Percentiles rank a stretch among this genome's conserved stretches.
Conservation (phyloP, 1,140 invertebrate species). For the Steinernema khuongi region DNA sequence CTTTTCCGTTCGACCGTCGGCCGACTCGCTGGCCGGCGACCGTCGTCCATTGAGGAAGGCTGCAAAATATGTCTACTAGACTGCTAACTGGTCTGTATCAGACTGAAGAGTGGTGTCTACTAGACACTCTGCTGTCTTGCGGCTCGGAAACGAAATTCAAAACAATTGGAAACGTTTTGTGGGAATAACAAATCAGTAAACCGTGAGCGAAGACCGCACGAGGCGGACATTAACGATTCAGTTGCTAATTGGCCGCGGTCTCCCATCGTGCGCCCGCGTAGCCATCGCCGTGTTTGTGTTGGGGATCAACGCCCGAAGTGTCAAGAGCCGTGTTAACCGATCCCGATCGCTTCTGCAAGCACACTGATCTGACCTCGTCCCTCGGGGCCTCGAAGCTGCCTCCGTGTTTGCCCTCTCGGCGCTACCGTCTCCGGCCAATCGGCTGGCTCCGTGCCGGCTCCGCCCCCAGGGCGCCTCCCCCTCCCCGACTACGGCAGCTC, state of each 20-base stretch:
- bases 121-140: too few species aligned
- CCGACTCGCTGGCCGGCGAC: too few species aligned
- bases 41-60: too few species aligned
- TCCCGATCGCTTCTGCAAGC: conserved; percentile 14
- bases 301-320: not conserved
- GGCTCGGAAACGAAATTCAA: too few species aligned
- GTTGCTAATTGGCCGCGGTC: not conserved
- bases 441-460: conserved; percentile 1
- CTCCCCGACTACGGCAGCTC: not conserved
- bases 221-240: conserved; percentile 15
- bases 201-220: too few species aligned
- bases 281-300: not conserved
- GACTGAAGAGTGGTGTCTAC: too few species aligned
- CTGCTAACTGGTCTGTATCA: too few species aligned
- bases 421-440: conserved; percentile 18
- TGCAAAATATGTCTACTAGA: too few species aligned
- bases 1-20: too few species aligned
- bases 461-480: not conserved
- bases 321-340: conserved; percentile 12
- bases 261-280: not conserved
- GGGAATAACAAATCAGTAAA: too few species aligned
- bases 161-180: too few species aligned
- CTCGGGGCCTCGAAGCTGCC: not conserved
- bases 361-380: not conserved
- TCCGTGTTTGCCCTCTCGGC: conserved; percentile 1